A percentile compares a stretch with the other conserved stretches of the same genome.
phyloP scores from a whole-genome alignment of 1,140 invertebrate genomes.

The Ips nitidus region DNA sequence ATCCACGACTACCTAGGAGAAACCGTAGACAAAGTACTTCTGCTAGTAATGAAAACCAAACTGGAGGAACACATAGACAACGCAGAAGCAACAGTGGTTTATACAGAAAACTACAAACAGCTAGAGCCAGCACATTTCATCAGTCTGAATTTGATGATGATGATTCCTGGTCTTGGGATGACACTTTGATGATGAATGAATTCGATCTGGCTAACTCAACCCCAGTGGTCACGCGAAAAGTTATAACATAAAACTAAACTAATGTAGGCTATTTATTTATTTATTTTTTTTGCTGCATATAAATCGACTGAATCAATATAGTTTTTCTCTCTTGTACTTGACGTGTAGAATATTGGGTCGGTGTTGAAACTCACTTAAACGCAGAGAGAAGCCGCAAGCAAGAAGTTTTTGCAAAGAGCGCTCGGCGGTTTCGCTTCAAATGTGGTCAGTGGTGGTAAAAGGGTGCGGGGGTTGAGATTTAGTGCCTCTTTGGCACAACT shows the following conservation, averaged over 20 bases:
- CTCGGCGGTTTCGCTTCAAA: conserved; percentile 29
- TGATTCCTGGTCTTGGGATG: conserved; percentile 4
- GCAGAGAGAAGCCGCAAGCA: conserved; percentile 19
- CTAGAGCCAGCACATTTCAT: background rate
- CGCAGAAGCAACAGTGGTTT: conserved; percentile 18
- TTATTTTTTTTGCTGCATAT: background rate
- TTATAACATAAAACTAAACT: background rate
- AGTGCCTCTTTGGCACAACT: background rate
- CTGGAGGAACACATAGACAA: background rate
- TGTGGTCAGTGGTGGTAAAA: conserved; percentile 30
- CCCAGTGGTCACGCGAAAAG: conserved; percentile 34
- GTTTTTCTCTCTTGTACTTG: too few relatives aligned
- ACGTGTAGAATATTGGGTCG: too few relatives aligned
- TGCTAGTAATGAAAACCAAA: conserved; percentile 5
- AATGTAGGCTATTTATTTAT: conserved; percentile 2
- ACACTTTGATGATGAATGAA: conserved; percentile 25
- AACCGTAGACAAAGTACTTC: too few relatives aligned
- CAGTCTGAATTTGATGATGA: conserved; percentile 5
- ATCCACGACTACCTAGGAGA: too few relatives aligned
- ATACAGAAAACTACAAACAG: conserved; percentile 14
- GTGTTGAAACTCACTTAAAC: conserved; percentile 22
- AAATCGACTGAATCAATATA: too few relatives aligned
- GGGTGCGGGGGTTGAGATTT: conserved; percentile 10
- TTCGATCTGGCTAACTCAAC: conserved; percentile 37
- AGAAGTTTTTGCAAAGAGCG: conserved; percentile 30